Evolutionary conservation across 2,888 invertebrate genomes (phyloP).

Genomic region (Atherix ibis): DNA sequence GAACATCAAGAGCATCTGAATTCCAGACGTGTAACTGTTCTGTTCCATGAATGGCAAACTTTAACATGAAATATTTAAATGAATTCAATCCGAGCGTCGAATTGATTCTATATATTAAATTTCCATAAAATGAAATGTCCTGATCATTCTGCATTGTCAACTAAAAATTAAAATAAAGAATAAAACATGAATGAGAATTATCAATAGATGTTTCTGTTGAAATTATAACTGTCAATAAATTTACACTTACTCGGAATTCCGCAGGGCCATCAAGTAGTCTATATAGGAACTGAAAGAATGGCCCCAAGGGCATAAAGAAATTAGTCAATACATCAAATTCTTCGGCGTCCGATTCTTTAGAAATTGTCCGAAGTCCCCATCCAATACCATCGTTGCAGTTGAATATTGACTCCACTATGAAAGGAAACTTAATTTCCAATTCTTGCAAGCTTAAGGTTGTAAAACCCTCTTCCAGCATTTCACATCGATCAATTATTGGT

Average conservation of each 20-base stretch:
- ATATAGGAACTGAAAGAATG: slow-evolving; percentile 69
- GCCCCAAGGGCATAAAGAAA: slow-evolving; percentile 69
- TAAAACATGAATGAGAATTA: neutral
- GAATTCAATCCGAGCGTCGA: slow-evolving; percentile 61
- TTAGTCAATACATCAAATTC: slow-evolving; percentile 54
- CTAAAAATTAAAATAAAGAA: slow-evolving; percentile 30
- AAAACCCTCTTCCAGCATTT: slow-evolving; percentile 23
- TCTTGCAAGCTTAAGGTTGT: slow-evolving; percentile 40
- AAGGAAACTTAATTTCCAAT: slow-evolving; percentile 59
- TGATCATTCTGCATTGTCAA: slow-evolving; percentile 64
- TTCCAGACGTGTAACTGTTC: slow-evolving; percentile 34
- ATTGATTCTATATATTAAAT: slow-evolving; percentile 57
- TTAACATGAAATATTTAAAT: slow-evolving; percentile 83
- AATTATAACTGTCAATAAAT: slow-evolving; percentile 66
- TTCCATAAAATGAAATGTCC: slow-evolving; percentile 68
- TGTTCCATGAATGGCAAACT: slow-evolving; percentile 59
- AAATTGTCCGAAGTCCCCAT: slow-evolving; percentile 63
- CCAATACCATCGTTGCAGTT: slow-evolving; percentile 47
- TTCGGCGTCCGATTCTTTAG: slow-evolving; percentile 41
- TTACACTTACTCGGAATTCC: slow-evolving; percentile 68
- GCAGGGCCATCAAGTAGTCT: slow-evolving; percentile 64
- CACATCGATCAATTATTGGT: slow-evolving; percentile 22
- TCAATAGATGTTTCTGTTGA: slow-evolving; percentile 2
- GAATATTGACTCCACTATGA: slow-evolving; percentile 66
- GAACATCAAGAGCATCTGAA: slow-evolving; percentile 28